Evolutionary conservation across 2,888 invertebrate genomes (phyloP), one percentile per base, ranked within the genome.

Genomic region (Cephus rjabovi): DNA sequence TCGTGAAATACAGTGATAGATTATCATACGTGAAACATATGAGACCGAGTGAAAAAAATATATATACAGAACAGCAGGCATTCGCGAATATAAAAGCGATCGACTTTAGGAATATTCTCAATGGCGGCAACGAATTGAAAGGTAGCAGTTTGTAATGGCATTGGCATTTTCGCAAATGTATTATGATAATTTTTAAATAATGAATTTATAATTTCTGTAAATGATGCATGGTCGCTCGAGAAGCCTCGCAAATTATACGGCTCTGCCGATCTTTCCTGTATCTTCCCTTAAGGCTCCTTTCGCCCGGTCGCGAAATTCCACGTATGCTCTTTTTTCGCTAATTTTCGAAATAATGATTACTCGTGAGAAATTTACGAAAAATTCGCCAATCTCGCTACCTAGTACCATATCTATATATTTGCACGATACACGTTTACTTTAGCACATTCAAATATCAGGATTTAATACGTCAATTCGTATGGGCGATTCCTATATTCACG

Each of bases 191-290:
- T 89, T 89, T 88, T 88, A 89, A 89, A 90, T 91, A 90, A 90
- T 89, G 91, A 90, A 90, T 90, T 90, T 90, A 90, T 89, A 90
- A 90, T 90, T 90, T 87, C 86, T 83, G 85, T 87, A 90, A 90
- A 90, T 90, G 90, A 90, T 89, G 89, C 89, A 88, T 87, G 90
- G 89, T 89, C 86, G 86, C 81, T 79, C 56, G 56, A 23, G 87
- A 87, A 86, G 88, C 83, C 84, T 83, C 82, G 87, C 81, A 90
- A 90, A 90, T 90, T 90, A 90, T 84, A 90, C 85, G 86, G 89
- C 87, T 82, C 87, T 85, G 87, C 86, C 81, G 82, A 30, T 83
- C 82, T 85, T 84, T 83, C 80, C 76, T 78, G 77, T 81, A 77
- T 77, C 76, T 33, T 76, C 77, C 75, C 74, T 76, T 75, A 76